Conservation (phyloP, 23 tunicate species). For the Ciona savignyi region DNA sequence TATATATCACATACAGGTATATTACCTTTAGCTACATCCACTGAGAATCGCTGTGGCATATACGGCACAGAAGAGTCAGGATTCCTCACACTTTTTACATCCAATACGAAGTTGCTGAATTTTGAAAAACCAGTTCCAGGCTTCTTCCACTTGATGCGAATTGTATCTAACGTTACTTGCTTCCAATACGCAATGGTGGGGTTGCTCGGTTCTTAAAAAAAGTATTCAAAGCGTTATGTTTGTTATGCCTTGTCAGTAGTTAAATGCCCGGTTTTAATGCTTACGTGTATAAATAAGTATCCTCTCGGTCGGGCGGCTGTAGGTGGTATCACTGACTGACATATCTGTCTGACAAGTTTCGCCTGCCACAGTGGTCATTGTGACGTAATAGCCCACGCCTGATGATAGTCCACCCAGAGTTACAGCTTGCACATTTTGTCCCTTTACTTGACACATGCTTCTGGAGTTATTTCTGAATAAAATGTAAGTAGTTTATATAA, state of each 20-base stretch:
- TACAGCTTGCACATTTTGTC: constrained; percentile 8
- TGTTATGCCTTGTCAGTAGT: no score
- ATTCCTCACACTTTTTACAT: constrained; percentile 17
- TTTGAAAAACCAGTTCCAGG: constrained; percentile 5
- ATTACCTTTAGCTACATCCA: constrained; percentile 4
- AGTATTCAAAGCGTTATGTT: no score
- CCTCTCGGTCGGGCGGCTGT: constrained; percentile 13
- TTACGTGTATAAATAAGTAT: constrained; percentile 25
- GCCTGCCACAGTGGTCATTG: constrained; percentile 7
- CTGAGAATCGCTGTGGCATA: constrained; percentile 12
- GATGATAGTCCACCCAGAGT: neutral
- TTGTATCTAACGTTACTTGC: constrained; percentile 51
- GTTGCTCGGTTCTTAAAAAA: constrained; percentile 40
- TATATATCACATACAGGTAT: no score
- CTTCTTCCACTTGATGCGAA: constrained; percentile 37
- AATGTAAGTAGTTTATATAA: no score
- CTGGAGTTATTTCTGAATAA: neutral
- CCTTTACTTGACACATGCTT: neutral
- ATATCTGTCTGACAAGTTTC: neutral
- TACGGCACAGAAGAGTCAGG: constrained; percentile 15
- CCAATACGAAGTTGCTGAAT: constrained; percentile 31
- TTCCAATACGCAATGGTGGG: constrained; percentile 47
- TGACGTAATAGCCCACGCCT: constrained; percentile 3
- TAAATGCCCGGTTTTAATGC: no score
- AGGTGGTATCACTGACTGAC: constrained; percentile 9